Evolutionary conservation across 2,113 vertebrate species (phyloP).

Genomic region (Callorhinus ursinus): DNA sequence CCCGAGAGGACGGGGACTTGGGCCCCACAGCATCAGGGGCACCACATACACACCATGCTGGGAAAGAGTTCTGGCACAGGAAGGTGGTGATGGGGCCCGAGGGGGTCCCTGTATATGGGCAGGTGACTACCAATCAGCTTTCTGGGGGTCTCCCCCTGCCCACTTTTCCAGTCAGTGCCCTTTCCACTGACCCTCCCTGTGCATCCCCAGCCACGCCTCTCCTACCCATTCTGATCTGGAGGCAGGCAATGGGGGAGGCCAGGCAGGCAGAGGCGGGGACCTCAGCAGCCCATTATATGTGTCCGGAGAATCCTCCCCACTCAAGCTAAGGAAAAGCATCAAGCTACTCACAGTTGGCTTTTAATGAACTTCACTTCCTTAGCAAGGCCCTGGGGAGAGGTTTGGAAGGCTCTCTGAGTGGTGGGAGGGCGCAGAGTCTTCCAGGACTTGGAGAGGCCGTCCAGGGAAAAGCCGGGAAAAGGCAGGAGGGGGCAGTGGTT

Average conservation of each 20-base stretch:
- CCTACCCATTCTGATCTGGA: neutral
- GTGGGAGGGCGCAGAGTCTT: neutral
- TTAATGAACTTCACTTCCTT: neutral
- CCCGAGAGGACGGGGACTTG: neutral
- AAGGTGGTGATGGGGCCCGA: neutral
- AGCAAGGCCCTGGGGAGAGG: neutral
- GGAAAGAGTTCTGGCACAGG: neutral
- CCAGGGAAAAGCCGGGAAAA: neutral
- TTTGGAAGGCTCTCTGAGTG: neutral
- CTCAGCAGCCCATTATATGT: neutral
- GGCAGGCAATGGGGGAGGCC: neutral
- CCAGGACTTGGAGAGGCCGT: neutral
- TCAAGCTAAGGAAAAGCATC: neutral
- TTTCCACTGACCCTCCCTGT: neutral
- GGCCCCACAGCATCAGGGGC: neutral
- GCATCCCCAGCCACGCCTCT: fast-evolving
- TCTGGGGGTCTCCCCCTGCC: neutral
- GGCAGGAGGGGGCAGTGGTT: neutral
- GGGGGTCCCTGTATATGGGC: neutral
- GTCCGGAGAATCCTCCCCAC: neutral
- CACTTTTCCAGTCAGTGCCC: neutral
- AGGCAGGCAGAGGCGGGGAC: neutral
- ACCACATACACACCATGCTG: neutral
- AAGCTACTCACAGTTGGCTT: neutral
- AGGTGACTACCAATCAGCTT: neutral